phyloP scores from a whole-genome alignment of 2,797 vertebrate species.

The Hydrolagus colliei region DNA sequence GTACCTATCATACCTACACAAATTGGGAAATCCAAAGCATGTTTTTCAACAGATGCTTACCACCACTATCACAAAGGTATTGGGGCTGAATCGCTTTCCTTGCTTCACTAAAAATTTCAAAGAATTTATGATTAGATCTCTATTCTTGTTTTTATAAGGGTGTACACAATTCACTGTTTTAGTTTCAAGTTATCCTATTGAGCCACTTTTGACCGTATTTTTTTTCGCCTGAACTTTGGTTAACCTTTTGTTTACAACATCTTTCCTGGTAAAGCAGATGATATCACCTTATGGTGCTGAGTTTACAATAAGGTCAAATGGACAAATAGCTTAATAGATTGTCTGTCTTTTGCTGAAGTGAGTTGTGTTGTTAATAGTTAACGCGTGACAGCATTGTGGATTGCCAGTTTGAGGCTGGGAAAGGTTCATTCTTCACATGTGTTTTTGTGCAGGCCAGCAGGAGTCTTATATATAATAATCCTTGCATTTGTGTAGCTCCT shows the following conservation, averaged over 20 bases:
- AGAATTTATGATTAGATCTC: too few species aligned
- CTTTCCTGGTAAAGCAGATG: background rate
- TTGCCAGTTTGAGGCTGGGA: background rate
- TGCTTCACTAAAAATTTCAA: too few species aligned
- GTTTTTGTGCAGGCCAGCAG: too few species aligned
- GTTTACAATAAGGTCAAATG: background rate
- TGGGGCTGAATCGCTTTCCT: too few species aligned
- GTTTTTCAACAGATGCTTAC: too few species aligned
- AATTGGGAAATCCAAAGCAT: too few species aligned
- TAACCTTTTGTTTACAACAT: constrained; percentile 8
- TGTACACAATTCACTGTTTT: background rate
- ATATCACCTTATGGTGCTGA: background rate
- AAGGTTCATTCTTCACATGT: background rate
- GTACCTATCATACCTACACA: too few species aligned
- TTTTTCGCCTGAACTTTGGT: constrained; percentile 4
- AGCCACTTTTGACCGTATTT: background rate
- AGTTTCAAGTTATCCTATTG: background rate
- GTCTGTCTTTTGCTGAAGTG: background rate
- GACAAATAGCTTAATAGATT: background rate
- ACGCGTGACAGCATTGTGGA: constrained; percentile 11
- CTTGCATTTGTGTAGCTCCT: too few species aligned
- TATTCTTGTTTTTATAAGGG: background rate
- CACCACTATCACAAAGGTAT: too few species aligned
- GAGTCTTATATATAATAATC: too few species aligned
- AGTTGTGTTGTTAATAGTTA: constrained; percentile 17